Conservation (phyloP, 2,113 vertebrate species). For the Brachyhypopomus gauderio region DNA sequence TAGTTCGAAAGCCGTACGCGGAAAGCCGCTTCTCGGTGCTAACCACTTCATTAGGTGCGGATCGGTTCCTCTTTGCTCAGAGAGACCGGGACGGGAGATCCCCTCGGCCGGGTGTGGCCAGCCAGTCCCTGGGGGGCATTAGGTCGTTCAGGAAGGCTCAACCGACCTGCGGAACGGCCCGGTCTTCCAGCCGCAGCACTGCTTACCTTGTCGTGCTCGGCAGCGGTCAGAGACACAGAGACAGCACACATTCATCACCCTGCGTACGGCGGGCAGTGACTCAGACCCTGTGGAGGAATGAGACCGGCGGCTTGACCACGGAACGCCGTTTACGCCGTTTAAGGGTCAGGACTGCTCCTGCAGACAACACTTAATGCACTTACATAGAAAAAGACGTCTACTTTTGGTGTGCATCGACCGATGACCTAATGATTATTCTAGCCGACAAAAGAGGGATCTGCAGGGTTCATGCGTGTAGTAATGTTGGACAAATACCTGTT, state of each 20-base stretch:
- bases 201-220: constrained; percentile 41
- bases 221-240: constrained; percentile 41
- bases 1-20: constrained; percentile 2
- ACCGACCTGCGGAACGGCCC: constrained; percentile 23
- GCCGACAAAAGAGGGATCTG: background rate
- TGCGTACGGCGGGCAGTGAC: constrained; percentile 26
- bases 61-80: constrained; percentile 28
- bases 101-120: too few relatives aligned
- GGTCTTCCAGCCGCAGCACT: constrained; percentile 16
- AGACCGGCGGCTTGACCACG: constrained; percentile 5
- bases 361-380: background rate
- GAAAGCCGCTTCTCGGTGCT: background rate
- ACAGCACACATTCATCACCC: constrained; percentile 17
- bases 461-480: background rate
- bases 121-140: background rate
- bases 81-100: background rate
- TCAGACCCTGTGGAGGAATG: constrained; percentile 24
- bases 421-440: background rate
- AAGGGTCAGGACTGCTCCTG: background rate
- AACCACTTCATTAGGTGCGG: constrained; percentile 14
- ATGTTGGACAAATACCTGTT: background rate
- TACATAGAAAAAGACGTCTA: background rate
- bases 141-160: constrained; percentile 24
- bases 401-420: background rate
- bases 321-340: constrained; percentile 26